Base-by-base conservation (phyloP, 2,888 invertebrate species). In the Agriopis leucophaearia region DNA sequence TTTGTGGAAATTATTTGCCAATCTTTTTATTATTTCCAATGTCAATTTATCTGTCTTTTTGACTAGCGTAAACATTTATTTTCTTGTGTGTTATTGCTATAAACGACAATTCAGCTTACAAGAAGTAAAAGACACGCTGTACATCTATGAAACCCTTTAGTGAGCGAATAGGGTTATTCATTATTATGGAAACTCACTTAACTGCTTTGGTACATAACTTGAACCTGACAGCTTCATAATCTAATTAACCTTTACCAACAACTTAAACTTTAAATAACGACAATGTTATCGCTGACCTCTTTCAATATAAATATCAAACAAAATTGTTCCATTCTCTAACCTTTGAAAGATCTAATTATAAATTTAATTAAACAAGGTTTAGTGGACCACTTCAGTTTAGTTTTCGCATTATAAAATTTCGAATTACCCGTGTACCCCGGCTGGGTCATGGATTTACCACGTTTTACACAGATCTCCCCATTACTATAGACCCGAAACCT, bases 1-100 rank as follows among this genome's bases (percentile, higher is more conserved):
- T 93, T 91, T 92, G 89, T 88, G 81, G 81, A 87, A 88, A 88
- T 91, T 90, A 92, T 92, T 90, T 91, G 87, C 85, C 88, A 88
- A 92, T 92, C 87, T 88, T 85, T 88, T 89, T 91, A 88, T 90
- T 87, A 88, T 83, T 83, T 86, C 84, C 83, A 84, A 84, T 88
- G 88, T 89, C 85, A 86, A 84, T 86, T 88, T 86, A 84, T 76
- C 81, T 83, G 78, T 81, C 75, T 71, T 77, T 84, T 82, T 80
- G 61, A 80, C 79, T 77, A 74, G 58, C 27, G 71, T 66, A 72
- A 63, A 71, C 68, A 59, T 74, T 74, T n/a, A 2, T 48, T 48
- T 44, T 7, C n/a, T n/a, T 44, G 13, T n/a, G 13, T 7, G n/a
- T n/a, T 5, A 44, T 9, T 38, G 38, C 8, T 10, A 38, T 38